These are phyloP conservation scores for Ennomos quercinarius DNA, from an alignment of 2,888 invertebrate species.

Conservation along the genomic window DNA sequence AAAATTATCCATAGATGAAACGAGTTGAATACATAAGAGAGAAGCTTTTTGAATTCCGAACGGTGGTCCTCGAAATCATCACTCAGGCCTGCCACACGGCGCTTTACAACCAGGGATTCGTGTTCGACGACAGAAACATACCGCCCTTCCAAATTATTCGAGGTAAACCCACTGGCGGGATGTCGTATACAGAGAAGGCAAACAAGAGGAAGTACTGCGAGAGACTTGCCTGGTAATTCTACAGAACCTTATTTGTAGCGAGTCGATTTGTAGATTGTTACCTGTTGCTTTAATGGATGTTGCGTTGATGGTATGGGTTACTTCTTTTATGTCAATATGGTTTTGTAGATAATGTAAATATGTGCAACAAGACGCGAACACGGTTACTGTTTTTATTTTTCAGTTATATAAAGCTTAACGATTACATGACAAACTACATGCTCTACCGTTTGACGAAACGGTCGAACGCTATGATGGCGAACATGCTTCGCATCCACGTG, in stretches of 20 bases:
- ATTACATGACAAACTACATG: conserved; percentile 90
- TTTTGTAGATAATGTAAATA: too few species aligned
- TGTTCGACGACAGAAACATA: conserved; percentile 89
- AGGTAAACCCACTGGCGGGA: conserved; percentile 88
- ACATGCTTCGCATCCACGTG: conserved; percentile 83
- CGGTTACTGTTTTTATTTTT: conserved; percentile 26
- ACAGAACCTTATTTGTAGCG: too few species aligned
- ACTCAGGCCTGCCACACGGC: conserved; percentile 90
- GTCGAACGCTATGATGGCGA: conserved; percentile 86
- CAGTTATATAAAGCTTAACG: conserved; percentile 90
- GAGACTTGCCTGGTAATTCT: conserved; percentile 89
- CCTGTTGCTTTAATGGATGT: too few species aligned
- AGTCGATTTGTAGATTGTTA: too few species aligned
- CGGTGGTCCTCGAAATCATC: conserved; percentile 72
- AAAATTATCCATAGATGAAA: conserved; percentile 72
- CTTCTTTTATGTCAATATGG: too few species aligned
- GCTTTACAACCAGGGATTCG: conserved; percentile 90
- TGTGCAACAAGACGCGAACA: too few species aligned
- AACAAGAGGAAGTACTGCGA: conserved; percentile 93
- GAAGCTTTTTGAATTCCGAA: conserved; percentile 66
- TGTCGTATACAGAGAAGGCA: conserved; percentile 95
- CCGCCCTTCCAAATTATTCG: conserved; percentile 78
- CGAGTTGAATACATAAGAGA: conserved; percentile 67
- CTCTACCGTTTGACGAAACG: conserved; percentile 87
- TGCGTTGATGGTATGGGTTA: too few species aligned